phyloP scores from a whole-genome alignment of 2,113 vertebrate species.

The Gnathonemus echidnorhynchus region DNA sequence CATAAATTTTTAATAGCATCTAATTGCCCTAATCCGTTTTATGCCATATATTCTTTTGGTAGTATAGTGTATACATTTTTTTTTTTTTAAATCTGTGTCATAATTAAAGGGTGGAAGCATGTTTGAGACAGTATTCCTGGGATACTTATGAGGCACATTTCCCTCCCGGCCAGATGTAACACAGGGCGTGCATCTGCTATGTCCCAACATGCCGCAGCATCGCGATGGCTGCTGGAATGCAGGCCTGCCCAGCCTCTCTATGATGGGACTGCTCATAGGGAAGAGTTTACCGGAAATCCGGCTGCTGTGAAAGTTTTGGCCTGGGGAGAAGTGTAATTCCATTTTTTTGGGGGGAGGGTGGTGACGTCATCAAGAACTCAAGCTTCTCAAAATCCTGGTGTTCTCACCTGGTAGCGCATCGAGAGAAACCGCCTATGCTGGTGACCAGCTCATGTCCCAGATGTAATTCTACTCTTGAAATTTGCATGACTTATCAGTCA shows the following conservation, averaged over 20 bases:
- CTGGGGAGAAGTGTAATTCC: not conserved
- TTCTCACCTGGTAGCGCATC: not conserved
- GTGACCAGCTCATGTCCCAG: not conserved
- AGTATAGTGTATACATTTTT: not conserved
- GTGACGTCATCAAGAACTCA: not conserved
- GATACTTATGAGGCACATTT: not conserved
- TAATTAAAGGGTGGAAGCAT: not conserved
- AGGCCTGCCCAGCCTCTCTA: not conserved
- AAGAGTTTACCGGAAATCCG: not conserved
- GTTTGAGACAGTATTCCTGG: constrained; percentile 4
- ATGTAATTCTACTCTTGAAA: not conserved
- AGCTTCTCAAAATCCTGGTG: not conserved
- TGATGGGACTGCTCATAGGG: not conserved
- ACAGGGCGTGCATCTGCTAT: constrained; percentile 5
- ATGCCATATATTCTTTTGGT: not conserved
- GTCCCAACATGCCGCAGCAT: not conserved
- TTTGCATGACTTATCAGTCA: not conserved
- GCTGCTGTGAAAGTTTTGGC: not conserved
- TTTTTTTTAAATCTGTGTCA: too few species aligned
- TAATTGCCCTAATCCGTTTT: not conserved
- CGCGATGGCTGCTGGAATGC: not conserved
- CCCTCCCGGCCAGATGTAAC: not conserved
- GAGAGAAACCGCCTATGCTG: not conserved
- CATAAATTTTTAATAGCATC: not conserved
- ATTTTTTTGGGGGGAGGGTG: not conserved